Base-by-base conservation (phyloP, 1,140 invertebrate genomes). In the Laupala kohalensis region DNA sequence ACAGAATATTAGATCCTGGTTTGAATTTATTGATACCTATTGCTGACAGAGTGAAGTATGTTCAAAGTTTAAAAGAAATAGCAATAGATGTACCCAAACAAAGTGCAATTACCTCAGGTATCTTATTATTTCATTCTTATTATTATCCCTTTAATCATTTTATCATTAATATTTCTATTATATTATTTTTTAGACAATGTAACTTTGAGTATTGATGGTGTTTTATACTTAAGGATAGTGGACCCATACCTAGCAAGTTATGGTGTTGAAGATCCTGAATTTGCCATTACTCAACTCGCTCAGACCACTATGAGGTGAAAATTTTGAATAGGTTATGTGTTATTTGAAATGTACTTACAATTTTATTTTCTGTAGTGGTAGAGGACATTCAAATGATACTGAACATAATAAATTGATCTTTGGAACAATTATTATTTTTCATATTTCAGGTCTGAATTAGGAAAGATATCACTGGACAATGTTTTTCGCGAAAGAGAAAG, bases 61-160 rank as follows among this genome's bases (percentile, higher is more conserved):
- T 99, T 24, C 98, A 99, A 82, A 96, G 93, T 84, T 83, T 99
- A 6, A 99, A 99, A 82, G 98, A 99, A 93, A 95, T 99, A 74
- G 96, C 97, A 0, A 99, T 99, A 77, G 97, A 99, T 85, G 95
- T 99, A 69, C 97, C 98, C 0, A 92, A 99, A 80, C 98, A 99
- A 81, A 95, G 93, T 81, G 98, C 97, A 29, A 97, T 99, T 74
- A 98, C 98, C 23, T 87, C 90, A 79, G 90, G 88, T 89, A 81
- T 76, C 5, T 67, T 67, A 25, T 6, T 13, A 25, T 67, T 63
- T 71, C 74, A 74, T 70, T 37, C 67, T 79, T 78, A 66, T 75
- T 84, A 87, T 67, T 6, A 3, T 27, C 19, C 25, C 27, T 15
- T 27, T 26, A 9, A 3, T 9, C 9, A 23, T 12, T 67, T 67